phyloP scores from a whole-genome alignment of 92 coral and sea anemone genomes.

The Porites rus region DNA sequence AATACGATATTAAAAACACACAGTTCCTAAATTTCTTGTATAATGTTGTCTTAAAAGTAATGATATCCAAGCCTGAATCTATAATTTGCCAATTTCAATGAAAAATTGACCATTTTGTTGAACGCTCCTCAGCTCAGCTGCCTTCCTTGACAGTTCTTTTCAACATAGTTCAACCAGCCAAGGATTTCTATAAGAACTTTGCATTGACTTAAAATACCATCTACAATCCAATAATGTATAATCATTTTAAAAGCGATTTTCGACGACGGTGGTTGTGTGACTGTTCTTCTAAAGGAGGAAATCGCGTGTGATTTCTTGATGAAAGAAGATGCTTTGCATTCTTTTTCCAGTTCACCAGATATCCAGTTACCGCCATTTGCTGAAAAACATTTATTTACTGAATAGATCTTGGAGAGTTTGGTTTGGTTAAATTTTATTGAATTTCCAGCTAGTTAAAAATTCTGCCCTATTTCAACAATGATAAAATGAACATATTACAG shows the following conservation, averaged over 20 bases:
- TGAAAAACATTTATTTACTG: background rate
- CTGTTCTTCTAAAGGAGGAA: background rate
- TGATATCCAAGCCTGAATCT: conserved; percentile 6
- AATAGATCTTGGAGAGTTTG: background rate
- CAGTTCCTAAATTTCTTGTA: background rate
- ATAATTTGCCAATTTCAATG: conserved; percentile 6
- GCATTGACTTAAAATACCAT: background rate
- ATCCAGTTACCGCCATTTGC: background rate
- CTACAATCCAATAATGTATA: background rate
- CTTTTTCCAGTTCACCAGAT: conserved; percentile 26
- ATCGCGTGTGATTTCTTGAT: background rate
- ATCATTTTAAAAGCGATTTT: background rate
- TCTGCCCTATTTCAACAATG: too few relatives aligned
- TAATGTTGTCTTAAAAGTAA: conserved; percentile 3
- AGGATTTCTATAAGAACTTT: background rate
- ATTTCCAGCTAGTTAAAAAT: too few relatives aligned
- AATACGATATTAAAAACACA: conserved; percentile 13
- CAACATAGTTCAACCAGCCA: background rate
- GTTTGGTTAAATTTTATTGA: too few relatives aligned
- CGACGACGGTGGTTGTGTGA: background rate
- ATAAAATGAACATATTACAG: too few relatives aligned
- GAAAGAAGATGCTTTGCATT: background rate
- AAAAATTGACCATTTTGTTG: background rate
- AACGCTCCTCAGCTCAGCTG: background rate
- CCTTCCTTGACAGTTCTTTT: background rate